Base-by-base conservation (phyloP, 1,140 invertebrate genomes). In the Popillia japonica region DNA sequence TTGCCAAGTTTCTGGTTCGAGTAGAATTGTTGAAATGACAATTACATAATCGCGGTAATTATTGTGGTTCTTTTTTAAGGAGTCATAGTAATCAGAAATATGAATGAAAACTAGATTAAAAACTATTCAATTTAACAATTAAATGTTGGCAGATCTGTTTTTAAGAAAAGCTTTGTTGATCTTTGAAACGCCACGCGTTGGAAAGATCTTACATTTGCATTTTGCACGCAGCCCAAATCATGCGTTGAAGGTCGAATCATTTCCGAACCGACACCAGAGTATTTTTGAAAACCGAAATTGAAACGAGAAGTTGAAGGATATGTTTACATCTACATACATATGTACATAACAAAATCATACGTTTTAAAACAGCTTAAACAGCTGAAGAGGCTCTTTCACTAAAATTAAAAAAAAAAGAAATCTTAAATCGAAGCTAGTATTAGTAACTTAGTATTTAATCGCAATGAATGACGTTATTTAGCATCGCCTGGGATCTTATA, bases 401-500 rank as follows among this genome's bases (percentile, higher is more conserved):
- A n/a, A n/a, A n/a, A n/a, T n/a, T n/a, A n/a, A n/a, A n/a, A n/a
- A n/a, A n/a, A 34, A 34, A 34, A 34, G 4, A 34, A 34, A 34
- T 34, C 27, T 34, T 1, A 34, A 34, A 2, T 34, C 4, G 27
- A 34, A 34, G 27, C 27, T n/a, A 34, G 27, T 34, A 4, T n/a
- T n/a, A 4, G 27, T 34, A 34, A 34, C 27, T 34, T 34, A 68
- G 61, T 14, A 68, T 68, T 68, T 68, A 68, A 68, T 74, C 72
- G 72, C 34, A 74, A 74, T 74, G 72, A 74, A 74, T 74, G 72
- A 74, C 72, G 72, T 74, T 44, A 44, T 74, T 44, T 40, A 74
- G 40, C 41, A 74, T 74, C n/a, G 72, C 72, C 72, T 40, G 72
- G 72, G 72, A 17, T 74, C 72, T 44, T 40, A 74, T 74, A 74